phyloP scores from a whole-genome alignment of 2,888 invertebrate species.

The Clepsis dumicolana region DNA sequence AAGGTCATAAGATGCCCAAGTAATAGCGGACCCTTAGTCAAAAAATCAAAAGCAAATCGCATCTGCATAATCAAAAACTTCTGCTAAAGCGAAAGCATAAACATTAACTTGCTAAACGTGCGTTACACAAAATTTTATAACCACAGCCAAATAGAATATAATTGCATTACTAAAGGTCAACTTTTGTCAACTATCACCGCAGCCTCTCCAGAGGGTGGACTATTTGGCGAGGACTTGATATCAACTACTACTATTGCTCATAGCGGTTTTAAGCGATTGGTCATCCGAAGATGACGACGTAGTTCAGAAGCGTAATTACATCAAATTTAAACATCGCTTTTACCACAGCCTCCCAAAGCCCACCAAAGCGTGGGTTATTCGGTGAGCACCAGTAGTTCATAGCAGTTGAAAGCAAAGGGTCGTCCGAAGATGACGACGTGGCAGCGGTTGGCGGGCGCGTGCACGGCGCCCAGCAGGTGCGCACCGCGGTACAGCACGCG shows the following conservation, averaged over 20 bases:
- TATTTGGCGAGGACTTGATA: too few relatives aligned
- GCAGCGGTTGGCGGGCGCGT: slow-evolving; percentile 67
- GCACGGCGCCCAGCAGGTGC: slow-evolving; percentile 66
- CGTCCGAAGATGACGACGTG: slow-evolving; percentile 73
- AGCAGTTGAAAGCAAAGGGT: slow-evolving; percentile 77
- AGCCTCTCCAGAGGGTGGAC: too few relatives aligned
- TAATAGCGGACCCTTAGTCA: not conserved
- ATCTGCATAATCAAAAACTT: not conserved
- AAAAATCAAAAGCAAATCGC: not conserved
- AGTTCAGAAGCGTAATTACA: too few relatives aligned
- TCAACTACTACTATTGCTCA: too few relatives aligned
- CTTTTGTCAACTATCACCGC: not conserved
- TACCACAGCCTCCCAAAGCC: not conserved
- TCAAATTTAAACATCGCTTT: not conserved
- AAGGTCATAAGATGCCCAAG: not conserved
- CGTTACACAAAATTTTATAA: not conserved
- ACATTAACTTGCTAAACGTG: too few relatives aligned
- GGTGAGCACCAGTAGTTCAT: slow-evolving; percentile 68
- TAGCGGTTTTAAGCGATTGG: too few relatives aligned
- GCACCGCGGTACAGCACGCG: slow-evolving; percentile 65
- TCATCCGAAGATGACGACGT: too few relatives aligned
- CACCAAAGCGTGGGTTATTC: slow-evolving; percentile 8
- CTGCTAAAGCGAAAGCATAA: not conserved
- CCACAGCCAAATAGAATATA: too few relatives aligned
- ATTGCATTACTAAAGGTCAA: not conserved